These are phyloP conservation scores for Sturnira hondurensis DNA, from an alignment of 2,113 vertebrate genomes.

Conservation along the genomic window DNA sequence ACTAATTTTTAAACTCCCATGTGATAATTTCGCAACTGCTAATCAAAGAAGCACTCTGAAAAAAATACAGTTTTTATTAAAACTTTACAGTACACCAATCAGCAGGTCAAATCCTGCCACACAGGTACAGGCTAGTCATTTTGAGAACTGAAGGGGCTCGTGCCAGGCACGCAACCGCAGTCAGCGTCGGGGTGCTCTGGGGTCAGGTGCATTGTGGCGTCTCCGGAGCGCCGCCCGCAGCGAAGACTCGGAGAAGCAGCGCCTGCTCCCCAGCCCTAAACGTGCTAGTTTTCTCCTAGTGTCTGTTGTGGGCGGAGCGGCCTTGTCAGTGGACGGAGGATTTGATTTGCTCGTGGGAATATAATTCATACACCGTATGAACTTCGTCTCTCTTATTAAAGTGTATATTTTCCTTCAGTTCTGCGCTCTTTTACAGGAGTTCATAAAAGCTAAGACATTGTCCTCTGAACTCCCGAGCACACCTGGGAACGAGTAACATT, in stretches of 20 bases:
- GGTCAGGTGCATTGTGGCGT: fast-evolving
- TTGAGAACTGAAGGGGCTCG: neutral
- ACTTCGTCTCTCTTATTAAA: neutral
- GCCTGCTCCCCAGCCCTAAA: neutral
- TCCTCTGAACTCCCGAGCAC: neutral
- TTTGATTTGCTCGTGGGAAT: neutral
- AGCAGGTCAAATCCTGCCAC: neutral
- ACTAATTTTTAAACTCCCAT: conserved; percentile 17
- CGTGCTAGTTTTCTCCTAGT: neutral
- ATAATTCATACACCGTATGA: neutral
- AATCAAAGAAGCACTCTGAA: neutral
- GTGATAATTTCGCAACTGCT: neutral
- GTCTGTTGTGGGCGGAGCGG: neutral
- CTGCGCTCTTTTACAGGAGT: neutral
- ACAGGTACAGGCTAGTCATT: neutral
- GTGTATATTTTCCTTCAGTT: neutral
- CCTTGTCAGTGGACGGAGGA: neutral
- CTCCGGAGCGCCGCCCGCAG: fast-evolving
- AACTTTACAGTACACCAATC: neutral
- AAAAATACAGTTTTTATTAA: conserved; percentile 1
- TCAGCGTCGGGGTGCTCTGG: neutral
- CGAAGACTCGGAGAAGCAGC: neutral
- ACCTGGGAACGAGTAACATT: neutral
- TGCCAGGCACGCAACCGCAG: neutral
- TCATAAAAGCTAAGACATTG: neutral